A percentile compares a stretch with the other conserved stretches of the same genome.
phyloP scores from a whole-genome alignment of 2,888 invertebrate species.

The Linnaemya tessellans region DNA sequence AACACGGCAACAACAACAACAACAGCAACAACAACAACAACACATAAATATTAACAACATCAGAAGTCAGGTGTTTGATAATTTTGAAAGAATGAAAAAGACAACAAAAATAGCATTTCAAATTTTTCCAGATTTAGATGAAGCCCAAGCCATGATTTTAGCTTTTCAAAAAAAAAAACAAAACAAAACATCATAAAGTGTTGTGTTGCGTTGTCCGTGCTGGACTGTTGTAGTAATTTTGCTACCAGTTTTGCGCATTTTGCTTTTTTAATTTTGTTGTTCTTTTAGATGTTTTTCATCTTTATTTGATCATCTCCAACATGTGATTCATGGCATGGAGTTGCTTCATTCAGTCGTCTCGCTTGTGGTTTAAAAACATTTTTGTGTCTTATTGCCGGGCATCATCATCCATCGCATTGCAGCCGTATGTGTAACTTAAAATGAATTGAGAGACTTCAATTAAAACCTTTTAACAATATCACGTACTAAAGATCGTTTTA shows the following conservation, averaged over 20 bases:
- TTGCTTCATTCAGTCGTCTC: conserved; percentile 47
- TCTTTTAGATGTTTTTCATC: conserved; percentile 37
- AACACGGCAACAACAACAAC: conserved; percentile 34
- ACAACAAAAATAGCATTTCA: neutral
- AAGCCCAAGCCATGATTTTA: conserved; percentile 11
- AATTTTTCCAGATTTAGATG: conserved; percentile 29
- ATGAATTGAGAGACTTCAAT: conserved; percentile 78
- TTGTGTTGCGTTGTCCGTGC: neutral
- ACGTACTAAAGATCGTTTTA: conserved; percentile 79
- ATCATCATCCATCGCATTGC: neutral
- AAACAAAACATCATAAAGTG: neutral
- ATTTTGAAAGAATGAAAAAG: conserved; percentile 27
- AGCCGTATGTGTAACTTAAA: conserved; percentile 37
- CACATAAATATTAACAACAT: conserved; percentile 57
- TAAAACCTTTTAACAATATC: conserved; percentile 83
- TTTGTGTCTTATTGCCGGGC: conserved; percentile 4
- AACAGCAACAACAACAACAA: conserved; percentile 20
- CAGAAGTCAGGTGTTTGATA: conserved; percentile 68
- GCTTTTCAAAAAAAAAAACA: neutral
- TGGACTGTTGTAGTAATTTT: conserved; percentile 29
- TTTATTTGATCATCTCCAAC: conserved; percentile 48
- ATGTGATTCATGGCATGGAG: conserved; percentile 51
- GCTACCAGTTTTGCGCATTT: conserved; percentile 72
- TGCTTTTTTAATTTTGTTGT: conserved; percentile 13
- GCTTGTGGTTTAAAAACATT: conserved; percentile 5